Conservation (phyloP, 2,797 vertebrate species). For the Chloroceryle amazona region DNA sequence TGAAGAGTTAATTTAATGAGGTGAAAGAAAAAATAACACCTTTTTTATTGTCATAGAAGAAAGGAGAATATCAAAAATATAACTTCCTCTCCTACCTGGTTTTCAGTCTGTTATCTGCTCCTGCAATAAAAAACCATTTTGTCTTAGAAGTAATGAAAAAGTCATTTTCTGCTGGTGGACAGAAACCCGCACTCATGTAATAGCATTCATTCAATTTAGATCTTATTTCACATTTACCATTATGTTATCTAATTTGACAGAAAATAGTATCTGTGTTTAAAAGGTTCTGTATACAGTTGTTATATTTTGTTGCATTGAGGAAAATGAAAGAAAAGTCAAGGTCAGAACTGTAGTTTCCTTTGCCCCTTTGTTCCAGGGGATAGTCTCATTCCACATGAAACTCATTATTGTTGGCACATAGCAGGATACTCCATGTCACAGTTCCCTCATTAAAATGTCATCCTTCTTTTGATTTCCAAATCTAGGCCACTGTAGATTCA, state of each 20-base stretch:
- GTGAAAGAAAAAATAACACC: too few species aligned
- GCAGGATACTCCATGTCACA: background rate
- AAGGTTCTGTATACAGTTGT: background rate
- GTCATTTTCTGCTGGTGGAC: background rate
- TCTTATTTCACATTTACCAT: background rate
- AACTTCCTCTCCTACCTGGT: background rate
- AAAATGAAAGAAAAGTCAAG: background rate
- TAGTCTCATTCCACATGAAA: constrained; percentile 6
- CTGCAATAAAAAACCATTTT: background rate
- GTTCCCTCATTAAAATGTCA: background rate
- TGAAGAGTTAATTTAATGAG: background rate
- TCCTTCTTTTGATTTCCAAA: background rate
- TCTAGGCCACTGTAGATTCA: background rate
- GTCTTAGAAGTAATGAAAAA: background rate
- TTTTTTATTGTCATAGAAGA: background rate
- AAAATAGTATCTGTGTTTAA: background rate
- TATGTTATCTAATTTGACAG: background rate
- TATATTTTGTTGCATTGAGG: background rate
- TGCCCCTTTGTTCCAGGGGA: background rate
- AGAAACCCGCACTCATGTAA: background rate
- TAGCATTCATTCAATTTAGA: background rate
- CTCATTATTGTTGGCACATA: background rate
- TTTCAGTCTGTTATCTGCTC: background rate
- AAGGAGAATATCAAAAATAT: background rate
- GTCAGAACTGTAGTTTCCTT: background rate